Evolutionary conservation across 1,140 invertebrate genomes (phyloP).

Genomic region (Zaprionus capensis): DNA sequence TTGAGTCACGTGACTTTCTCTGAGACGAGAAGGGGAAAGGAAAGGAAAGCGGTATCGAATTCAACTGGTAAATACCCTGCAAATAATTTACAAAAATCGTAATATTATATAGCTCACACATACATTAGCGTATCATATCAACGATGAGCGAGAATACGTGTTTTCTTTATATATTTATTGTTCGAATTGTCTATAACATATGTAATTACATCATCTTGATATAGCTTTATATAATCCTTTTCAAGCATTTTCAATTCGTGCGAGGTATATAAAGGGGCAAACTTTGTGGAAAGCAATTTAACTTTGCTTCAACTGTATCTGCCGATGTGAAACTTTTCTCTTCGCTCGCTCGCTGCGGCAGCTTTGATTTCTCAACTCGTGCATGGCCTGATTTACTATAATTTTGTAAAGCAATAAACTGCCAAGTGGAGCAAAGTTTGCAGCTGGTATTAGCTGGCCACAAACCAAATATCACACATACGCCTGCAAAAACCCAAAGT

Average conservation of each 20-base stretch:
- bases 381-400: constrained; percentile 77
- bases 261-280: not conserved
- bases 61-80: not conserved
- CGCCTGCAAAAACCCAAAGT: constrained; percentile 11
- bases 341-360: constrained; percentile 41
- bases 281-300: constrained; percentile 73
- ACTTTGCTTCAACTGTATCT: constrained; percentile 46
- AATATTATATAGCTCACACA: not conserved
- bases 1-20: constrained; percentile 64
- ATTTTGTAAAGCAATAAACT: constrained; percentile 74
- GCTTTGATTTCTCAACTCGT: constrained; percentile 71
- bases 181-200: too few relatives aligned
- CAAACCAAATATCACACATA: constrained; percentile 32
- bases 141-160: too few relatives aligned
- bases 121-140: too few relatives aligned
- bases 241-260: not conserved
- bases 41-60: not conserved
- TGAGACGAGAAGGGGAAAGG: not conserved
- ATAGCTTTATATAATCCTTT: not conserved
- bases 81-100: not conserved
- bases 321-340: constrained; percentile 48
- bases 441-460: constrained; percentile 38
- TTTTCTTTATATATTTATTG: too few relatives aligned
- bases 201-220: too few relatives aligned
- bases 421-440: constrained; percentile 52